phyloP scores from a whole-genome alignment of 2,888 invertebrate genomes.

The Erynnis tages region DNA sequence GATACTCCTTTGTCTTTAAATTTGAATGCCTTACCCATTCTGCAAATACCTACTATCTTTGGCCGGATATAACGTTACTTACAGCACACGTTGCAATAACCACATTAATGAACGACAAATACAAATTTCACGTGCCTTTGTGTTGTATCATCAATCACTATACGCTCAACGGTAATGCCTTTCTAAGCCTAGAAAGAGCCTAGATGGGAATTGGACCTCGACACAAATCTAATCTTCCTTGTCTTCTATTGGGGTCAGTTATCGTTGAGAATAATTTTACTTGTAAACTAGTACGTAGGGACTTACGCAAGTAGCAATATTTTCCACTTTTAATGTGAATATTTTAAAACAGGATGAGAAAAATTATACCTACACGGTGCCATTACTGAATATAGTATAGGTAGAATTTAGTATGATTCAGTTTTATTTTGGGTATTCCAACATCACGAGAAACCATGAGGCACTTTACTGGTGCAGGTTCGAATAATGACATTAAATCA shows the following conservation, averaged over 20 bases:
- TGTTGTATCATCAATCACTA: constrained; percentile 40
- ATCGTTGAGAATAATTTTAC: too few species aligned
- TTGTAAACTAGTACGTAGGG: too few species aligned
- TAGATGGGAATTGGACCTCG: neutral
- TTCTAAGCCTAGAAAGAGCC: constrained; percentile 4
- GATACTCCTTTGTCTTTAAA: neutral
- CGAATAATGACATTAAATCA: neutral
- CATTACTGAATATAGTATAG: too few species aligned
- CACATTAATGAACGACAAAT: constrained; percentile 59
- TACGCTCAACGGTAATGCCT: constrained; percentile 7
- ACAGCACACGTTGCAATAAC: constrained; percentile 38
- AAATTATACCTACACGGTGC: too few species aligned
- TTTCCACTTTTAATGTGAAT: too few species aligned
- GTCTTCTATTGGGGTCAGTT: neutral
- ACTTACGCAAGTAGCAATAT: too few species aligned
- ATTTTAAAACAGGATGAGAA: too few species aligned
- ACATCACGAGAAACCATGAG: too few species aligned
- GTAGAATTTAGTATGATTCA: too few species aligned
- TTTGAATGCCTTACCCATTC: neutral
- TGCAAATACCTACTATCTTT: constrained; percentile 37
- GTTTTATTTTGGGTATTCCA: too few species aligned
- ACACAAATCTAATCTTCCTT: constrained; percentile 1
- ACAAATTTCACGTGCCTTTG: constrained; percentile 65
- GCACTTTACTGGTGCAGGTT: too few species aligned
- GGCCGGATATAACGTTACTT: constrained; percentile 32